A percentile compares a stretch with the other conserved stretches of the same genome.
These are phyloP conservation scores for Zophobas morio DNA, from an alignment of 1,140 invertebrate species.

Conservation along the genomic window DNA sequence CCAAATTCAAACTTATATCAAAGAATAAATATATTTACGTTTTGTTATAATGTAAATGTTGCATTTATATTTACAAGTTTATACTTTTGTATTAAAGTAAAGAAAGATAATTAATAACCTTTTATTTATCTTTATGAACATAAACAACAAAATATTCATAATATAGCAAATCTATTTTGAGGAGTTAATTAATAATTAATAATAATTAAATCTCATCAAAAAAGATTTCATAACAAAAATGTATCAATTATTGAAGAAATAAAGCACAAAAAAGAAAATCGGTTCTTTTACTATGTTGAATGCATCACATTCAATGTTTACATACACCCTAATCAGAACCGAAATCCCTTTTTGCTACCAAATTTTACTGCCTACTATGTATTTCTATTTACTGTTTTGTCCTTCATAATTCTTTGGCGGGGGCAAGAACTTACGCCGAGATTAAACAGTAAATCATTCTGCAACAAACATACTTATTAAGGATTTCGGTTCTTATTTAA, in stretches of 20 bases:
- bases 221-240: constrained; percentile 1
- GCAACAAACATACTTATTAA: constrained; percentile 65
- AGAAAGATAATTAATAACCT: constrained; percentile 23
- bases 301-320: constrained; percentile 19
- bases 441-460: constrained; percentile 68
- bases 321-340: constrained; percentile 55
- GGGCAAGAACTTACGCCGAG: constrained; percentile 57
- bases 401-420: constrained; percentile 34
- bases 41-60: constrained; percentile 23
- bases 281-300: constrained; percentile 59
- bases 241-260: constrained; percentile 14
- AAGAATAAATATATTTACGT: constrained; percentile 15
- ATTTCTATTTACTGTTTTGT: neutral
- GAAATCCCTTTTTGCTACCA: constrained; percentile 45
- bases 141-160: constrained; percentile 20
- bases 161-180: constrained; percentile 30
- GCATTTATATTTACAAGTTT: constrained; percentile 37
- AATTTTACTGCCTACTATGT: constrained; percentile 1
- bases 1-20: constrained; percentile 10
- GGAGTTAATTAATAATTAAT: neutral
- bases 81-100: constrained; percentile 42
- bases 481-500: constrained; percentile 65
- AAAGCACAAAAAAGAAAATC: constrained; percentile 55
- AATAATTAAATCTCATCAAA: neutral
- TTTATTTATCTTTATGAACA: constrained; percentile 30